A percentile compares a stretch with the other conserved stretches of the same genome.
Evolutionary conservation across 2,888 invertebrate genomes (phyloP).

Genomic region (Macaria liturata): DNA sequence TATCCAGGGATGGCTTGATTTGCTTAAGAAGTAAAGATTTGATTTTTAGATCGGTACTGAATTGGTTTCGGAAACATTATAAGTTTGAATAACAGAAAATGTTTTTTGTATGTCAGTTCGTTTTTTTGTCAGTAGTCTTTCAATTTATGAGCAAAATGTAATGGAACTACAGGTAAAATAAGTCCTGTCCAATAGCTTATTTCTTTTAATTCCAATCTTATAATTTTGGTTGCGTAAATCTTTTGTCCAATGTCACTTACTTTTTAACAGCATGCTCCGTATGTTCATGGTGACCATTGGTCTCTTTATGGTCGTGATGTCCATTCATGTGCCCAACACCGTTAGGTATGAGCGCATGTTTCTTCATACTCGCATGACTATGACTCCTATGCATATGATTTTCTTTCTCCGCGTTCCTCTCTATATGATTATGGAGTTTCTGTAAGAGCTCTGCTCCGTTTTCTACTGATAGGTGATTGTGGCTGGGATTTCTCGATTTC

Average conservation of each 20-base stretch:
- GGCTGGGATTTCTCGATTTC: slow-evolving; percentile 63
- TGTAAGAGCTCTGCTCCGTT: slow-evolving; percentile 56
- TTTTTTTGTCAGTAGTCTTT: no score
- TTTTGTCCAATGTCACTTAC: not conserved
- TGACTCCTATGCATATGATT: slow-evolving; percentile 70
- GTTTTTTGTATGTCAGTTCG: no score
- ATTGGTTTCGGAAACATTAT: no score
- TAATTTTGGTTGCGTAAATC: no score
- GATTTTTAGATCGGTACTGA: no score
- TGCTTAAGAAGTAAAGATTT: no score
- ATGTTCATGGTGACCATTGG: slow-evolving; percentile 42
- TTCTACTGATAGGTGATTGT: slow-evolving; percentile 69
- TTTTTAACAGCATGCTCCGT: slow-evolving; percentile 24
- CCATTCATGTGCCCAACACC: slow-evolving; percentile 67
- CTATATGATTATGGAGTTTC: slow-evolving; percentile 43
- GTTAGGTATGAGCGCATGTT: slow-evolving; percentile 65
- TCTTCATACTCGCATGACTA: slow-evolving; percentile 76
- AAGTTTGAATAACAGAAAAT: no score
- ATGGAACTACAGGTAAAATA: no score
- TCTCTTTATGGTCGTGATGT: slow-evolving; percentile 57
- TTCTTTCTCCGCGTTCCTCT: slow-evolving; percentile 43
- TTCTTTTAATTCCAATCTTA: no score
- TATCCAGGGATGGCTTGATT: no score
- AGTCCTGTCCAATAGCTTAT: no score
- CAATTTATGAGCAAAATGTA: no score